Base-by-base conservation (phyloP, 1,140 invertebrate genomes). In the Zaprionus africanus region DNA sequence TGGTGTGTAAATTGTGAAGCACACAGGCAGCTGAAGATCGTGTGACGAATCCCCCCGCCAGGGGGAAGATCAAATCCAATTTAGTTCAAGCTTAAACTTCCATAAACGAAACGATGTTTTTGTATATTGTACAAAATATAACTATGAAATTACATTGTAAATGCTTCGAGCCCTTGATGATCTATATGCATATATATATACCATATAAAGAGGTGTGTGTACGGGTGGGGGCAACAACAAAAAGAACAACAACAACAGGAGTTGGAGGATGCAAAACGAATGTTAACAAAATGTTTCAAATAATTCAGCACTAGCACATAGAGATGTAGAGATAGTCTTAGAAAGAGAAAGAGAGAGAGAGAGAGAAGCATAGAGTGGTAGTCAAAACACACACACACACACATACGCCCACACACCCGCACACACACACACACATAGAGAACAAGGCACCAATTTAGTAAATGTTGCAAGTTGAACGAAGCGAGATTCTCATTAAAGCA, bases 231-330 rank as follows among this genome's bases (percentile, higher is more conserved):
- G 12, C 7, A 34, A 13, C 31, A 58, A 15, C 31, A 36, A 11
- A n/a, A 22, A 2, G 13, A n/a, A 26, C 31, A 13, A n/a, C 31
- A 13, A n/a, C 26, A 19, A 6, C 9, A 26, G 38, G 9, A 38
- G 38, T 31, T 54, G 19, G 12, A 66, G 54, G 12, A n/a, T 15
- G 12, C 12, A 76, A 26, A 76, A 78, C 51, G 56, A 70, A 76
- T 76, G 82, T 82, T 86, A 82, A 73, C 76, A 71, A 76, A 79
- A 82, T 79, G 82, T 86, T 86, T 87, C 83, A 87, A 71, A 87
- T 87, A 81, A 67, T 87, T 82, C 61, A 81, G 82, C 82, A 85
- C 82, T 46, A 85, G 82, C 79, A 85, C 83, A 70, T 87, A 82
- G 76, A 82, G 12, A 15, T 54, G 61, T 68, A 74, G 57, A 68